Evolutionary conservation across 2,113 vertebrate species (phyloP).

Genomic region (Corvus cornix): DNA sequence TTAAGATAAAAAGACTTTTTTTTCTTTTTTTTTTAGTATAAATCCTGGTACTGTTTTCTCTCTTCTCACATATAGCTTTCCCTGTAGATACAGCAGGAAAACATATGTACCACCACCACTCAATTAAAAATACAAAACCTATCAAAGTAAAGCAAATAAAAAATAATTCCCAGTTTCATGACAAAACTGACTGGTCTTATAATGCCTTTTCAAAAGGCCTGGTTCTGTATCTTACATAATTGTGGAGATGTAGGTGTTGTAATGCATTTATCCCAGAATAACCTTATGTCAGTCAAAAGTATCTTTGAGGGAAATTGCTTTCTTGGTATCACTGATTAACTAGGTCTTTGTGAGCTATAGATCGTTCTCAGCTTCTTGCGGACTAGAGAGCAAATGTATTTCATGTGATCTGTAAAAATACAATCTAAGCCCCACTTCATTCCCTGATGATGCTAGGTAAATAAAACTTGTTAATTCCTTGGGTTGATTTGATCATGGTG

Average conservation of each 20-base stretch:
- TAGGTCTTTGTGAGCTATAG: neutral
- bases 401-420: neutral
- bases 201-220: neutral
- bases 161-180: neutral
- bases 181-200: neutral
- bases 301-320: neutral
- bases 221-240: neutral
- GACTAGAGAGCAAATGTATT: neutral
- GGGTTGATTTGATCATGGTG: neutral
- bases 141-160: neutral
- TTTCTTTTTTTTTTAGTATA: neutral
- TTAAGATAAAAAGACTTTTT: neutral
- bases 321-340: neutral
- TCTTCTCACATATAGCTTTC: neutral
- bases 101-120: rapidly evolving
- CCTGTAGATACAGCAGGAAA: neutral
- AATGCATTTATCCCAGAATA: neutral
- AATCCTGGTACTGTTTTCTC: neutral
- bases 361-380: neutral
- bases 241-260: neutral
- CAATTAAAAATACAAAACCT: neutral
- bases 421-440: neutral
- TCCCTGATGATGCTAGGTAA: neutral
- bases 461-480: neutral
- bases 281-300: neutral